Percentiles rank a stretch among this genome's conserved stretches.
Conservation (phyloP, 1,140 invertebrate genomes). For the Danaus melanippus region DNA sequence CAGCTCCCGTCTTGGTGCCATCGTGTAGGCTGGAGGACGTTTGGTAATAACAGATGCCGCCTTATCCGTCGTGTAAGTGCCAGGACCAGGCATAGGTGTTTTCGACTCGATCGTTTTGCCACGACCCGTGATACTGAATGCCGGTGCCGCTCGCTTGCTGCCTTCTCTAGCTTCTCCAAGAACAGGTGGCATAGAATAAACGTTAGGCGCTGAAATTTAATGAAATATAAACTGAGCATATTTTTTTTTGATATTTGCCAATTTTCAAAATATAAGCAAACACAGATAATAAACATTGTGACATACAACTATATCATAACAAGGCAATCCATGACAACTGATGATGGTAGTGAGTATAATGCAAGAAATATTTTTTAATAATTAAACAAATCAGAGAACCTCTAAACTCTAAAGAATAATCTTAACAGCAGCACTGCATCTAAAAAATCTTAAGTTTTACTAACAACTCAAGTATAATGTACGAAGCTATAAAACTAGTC, state of each 20-base stretch:
- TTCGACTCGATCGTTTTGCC: conserved; percentile 48
- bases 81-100: conserved; percentile 59
- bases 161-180: conserved; percentile 81
- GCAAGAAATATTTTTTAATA: too few species aligned
- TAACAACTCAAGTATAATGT: too few species aligned
- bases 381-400: too few species aligned
- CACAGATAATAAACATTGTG: too few species aligned
- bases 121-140: conserved; percentile 66
- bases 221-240: conserved; percentile 2
- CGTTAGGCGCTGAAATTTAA: conserved; percentile 81
- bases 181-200: conserved; percentile 88
- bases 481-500: too few species aligned
- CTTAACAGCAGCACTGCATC: too few species aligned
- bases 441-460: too few species aligned
- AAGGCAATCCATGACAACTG: too few species aligned
- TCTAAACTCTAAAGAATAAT: too few species aligned
- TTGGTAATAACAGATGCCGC: conserved; percentile 44
- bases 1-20: conserved; percentile 58
- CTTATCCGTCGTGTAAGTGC: conserved; percentile 61
- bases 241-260: background rate
- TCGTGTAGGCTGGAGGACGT: conserved; percentile 63
- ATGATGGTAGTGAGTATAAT: too few species aligned
- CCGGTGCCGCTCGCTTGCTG: conserved; percentile 73
- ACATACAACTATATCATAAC: too few species aligned
- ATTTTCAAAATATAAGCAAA: too few species aligned